phyloP scores from a whole-genome alignment of 1,140 invertebrate species.

The Listronotus oregonensis region DNA sequence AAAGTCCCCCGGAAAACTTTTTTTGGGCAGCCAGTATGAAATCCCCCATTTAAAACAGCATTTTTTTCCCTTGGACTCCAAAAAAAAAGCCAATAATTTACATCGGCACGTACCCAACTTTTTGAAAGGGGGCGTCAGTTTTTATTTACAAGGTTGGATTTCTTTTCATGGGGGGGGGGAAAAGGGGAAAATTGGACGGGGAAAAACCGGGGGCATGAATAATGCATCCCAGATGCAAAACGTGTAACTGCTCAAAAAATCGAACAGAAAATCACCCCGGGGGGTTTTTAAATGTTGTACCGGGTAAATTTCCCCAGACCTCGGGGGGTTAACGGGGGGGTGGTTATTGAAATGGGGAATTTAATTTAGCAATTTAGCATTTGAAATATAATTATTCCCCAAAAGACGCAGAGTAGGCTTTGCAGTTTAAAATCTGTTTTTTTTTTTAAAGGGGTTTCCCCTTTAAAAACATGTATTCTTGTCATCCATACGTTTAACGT shows the following conservation, averaged over 20 bases:
- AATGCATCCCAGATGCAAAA: slow-evolving; percentile 57
- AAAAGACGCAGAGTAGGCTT: too few relatives aligned
- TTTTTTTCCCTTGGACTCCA: neutral
- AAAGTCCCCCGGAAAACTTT: too few relatives aligned
- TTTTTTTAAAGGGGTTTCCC: too few relatives aligned
- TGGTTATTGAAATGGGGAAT: slow-evolving; percentile 5
- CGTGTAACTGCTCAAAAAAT: slow-evolving; percentile 47
- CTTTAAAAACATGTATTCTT: too few relatives aligned
- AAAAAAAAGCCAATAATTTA: slow-evolving; percentile 1
- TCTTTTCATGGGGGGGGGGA: slow-evolving; percentile 43
- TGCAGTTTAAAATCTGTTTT: too few relatives aligned
- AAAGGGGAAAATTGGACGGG: slow-evolving; percentile 48
- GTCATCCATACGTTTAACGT: too few relatives aligned
- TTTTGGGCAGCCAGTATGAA: too few relatives aligned
- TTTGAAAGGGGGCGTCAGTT: slow-evolving; percentile 35
- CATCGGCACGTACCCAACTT: slow-evolving; percentile 13
- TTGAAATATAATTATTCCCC: too few relatives aligned
- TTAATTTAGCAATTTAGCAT: slow-evolving; percentile 9
- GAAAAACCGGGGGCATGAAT: slow-evolving; percentile 54
- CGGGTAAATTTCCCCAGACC: slow-evolving; percentile 16
- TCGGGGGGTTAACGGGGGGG: neutral
- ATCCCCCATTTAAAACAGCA: neutral
- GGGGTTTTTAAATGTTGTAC: slow-evolving; percentile 17
- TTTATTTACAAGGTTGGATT: slow-evolving; percentile 49
- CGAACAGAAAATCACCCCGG: slow-evolving; percentile 37